phyloP scores from a whole-genome alignment of 2,888 invertebrate genomes.

The Colletes collaris region DNA sequence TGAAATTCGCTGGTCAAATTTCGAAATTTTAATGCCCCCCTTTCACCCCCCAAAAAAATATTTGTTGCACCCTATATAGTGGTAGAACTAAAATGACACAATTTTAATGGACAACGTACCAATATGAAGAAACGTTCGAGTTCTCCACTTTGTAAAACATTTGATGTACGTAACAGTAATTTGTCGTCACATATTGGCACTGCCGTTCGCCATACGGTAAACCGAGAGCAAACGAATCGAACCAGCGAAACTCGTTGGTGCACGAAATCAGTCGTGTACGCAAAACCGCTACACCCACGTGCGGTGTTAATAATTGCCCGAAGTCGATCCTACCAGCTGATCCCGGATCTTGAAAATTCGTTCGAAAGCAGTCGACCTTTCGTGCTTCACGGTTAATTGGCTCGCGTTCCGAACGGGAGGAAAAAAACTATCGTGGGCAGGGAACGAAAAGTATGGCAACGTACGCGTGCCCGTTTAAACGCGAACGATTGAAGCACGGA shows the following conservation, averaged over 20 bases:
- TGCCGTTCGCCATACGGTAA: conserved; percentile 24
- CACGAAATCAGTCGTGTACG: conserved; percentile 46
- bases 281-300: conserved; percentile 55
- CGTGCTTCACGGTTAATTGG: conserved; percentile 36
- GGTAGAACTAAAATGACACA: too few species aligned
- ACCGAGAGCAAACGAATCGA: conserved; percentile 14
- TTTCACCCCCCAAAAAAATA: too few species aligned
- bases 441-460: too few species aligned
- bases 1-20: too few species aligned
- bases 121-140: too few species aligned
- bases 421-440: not conserved
- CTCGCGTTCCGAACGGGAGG: not conserved
- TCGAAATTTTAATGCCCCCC: too few species aligned
- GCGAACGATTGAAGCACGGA: not conserved
- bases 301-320: conserved; percentile 50
- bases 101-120: too few species aligned
- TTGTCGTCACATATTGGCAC: not conserved
- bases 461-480: too few species aligned
- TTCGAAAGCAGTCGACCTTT: conserved; percentile 47
- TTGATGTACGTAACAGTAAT: not conserved
- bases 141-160: not conserved
- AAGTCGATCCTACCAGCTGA: conserved; percentile 47
- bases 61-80: too few species aligned
- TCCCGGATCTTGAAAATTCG: conserved; percentile 64
- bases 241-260: conserved; percentile 35